phyloP scores from a whole-genome alignment of 2,888 invertebrate genomes.

The Hydraecia micacea region DNA sequence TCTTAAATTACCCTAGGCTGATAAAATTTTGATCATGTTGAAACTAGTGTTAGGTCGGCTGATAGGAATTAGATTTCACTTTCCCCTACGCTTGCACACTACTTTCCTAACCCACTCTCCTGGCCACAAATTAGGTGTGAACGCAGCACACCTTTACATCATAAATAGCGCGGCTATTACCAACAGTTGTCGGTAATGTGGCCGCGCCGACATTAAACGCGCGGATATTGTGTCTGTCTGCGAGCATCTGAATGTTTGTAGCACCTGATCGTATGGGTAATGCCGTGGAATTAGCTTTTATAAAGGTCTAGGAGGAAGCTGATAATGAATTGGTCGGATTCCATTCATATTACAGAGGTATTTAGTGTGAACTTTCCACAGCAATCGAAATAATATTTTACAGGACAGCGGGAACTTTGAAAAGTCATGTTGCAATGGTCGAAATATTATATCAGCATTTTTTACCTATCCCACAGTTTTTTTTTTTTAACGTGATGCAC shows the following conservation, averaged over 20 bases:
- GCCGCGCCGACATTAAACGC: constrained; percentile 68
- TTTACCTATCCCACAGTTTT: background rate
- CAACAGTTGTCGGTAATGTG: constrained; percentile 76
- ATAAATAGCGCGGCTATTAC: constrained; percentile 75
- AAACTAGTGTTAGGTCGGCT: too few relatives aligned
- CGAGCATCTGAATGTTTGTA: constrained; percentile 60
- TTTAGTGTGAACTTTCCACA: background rate
- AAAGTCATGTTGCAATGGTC: background rate
- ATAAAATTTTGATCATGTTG: background rate
- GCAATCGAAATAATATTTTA: background rate
- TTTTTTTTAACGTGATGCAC: background rate
- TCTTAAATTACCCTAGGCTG: background rate
- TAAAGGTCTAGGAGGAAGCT: constrained; percentile 6
- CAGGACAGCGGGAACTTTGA: background rate
- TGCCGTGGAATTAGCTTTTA: constrained; percentile 41
- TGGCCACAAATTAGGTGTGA: constrained; percentile 32
- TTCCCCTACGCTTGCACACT: background rate
- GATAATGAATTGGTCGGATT: constrained; percentile 12
- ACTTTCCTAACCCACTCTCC: constrained; percentile 29
- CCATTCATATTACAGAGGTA: background rate
- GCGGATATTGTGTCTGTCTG: constrained; percentile 68
- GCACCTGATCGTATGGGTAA: constrained; percentile 61
- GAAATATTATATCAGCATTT: background rate
- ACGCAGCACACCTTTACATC: constrained; percentile 74
- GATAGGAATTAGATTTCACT: background rate